Base-by-base conservation (phyloP, 2,113 vertebrate genomes). In the Grantiella picta region DNA sequence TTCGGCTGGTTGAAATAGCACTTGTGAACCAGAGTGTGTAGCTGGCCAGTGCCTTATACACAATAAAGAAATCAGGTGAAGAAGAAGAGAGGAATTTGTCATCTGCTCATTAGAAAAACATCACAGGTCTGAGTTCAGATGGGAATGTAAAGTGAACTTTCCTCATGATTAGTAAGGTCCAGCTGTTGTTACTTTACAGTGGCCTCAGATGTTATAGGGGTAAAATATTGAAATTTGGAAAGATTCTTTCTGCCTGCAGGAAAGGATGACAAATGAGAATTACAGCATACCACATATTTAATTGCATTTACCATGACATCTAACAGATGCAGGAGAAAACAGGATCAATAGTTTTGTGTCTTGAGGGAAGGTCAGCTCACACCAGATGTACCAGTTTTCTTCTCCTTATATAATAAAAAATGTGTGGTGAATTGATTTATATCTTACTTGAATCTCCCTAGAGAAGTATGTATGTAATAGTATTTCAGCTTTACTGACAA, bases 311-410 rank as follows among this genome's bases (percentile, higher is more conserved):
- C 96, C 71, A 20, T 84, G 88, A 60, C 72, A 81, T 93, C 71
- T 68, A 92, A 87, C 90, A 97, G 92, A 92, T 95, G 85, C 76
- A 80, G 66, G 69, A 95, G 52, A 83, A 95, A 88, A 91, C n/a
- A 31, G 69, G 80, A 97, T 93, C 92, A 93, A 90, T 68, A 86
- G 40, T 86, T 96, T 52, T 45, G 36, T 71, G 79, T 95, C 94
- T 82, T 82, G 27, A 56, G 81, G 40, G 90, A 91, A 82, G 94
- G 94, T 94, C 72, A 89, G 78, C 68, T 95, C 86, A 52, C 83
- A 57, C 66, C 92, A 87, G 57, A 92, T 96, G 44, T 36, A 59
- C 33, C 38, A 12, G 56, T 73, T 96, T 95, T 82, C 88, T 90
- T 31, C 35, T 49, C n/a, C 59, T 66, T 70, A 71, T 78, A 75